Percentiles rank a stretch among this genome's conserved stretches.
These are phyloP conservation scores for Zoanthus sociatus DNA, from an alignment of 92 coral and sea anemone species.

Conservation along the genomic window DNA sequence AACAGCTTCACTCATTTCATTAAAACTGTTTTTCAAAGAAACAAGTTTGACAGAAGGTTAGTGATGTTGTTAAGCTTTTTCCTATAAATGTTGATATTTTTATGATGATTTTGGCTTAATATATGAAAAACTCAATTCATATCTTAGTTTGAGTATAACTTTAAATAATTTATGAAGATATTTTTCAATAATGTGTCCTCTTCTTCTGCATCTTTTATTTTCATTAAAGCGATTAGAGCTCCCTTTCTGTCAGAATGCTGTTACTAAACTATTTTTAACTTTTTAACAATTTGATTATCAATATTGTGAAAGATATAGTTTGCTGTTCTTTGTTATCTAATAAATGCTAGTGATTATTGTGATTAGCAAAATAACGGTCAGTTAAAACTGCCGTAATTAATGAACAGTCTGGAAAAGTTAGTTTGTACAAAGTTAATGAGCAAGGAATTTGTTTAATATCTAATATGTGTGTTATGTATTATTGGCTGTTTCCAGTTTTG, in stretches of 20 bases:
- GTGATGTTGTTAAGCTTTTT: not conserved
- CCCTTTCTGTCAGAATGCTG: not conserved
- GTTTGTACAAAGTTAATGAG: too few species aligned
- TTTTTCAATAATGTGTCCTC: not conserved
- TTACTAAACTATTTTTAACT: conserved; percentile 28
- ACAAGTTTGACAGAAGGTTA: conserved; percentile 15
- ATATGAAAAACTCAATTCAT: not conserved
- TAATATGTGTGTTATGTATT: too few species aligned
- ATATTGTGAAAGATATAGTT: conserved; percentile 12
- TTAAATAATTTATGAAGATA: not conserved
- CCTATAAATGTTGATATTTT: not conserved
- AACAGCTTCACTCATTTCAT: not conserved
- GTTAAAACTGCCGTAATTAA: too few species aligned
- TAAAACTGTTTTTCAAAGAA: not conserved
- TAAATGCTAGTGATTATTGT: not conserved
- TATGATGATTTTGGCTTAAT: not conserved
- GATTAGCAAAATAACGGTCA: not conserved
- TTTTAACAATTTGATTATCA: conserved; percentile 26
- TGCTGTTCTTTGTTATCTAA: not conserved
- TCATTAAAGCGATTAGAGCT: not conserved
- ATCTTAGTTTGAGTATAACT: not conserved
- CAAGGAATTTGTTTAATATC: too few species aligned
- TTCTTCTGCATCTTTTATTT: conserved; percentile 6
- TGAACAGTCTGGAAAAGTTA: too few species aligned
- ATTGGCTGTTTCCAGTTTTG: too few species aligned